Conservation (phyloP, 1,140 invertebrate species). For the Diorhabda elongata region DNA sequence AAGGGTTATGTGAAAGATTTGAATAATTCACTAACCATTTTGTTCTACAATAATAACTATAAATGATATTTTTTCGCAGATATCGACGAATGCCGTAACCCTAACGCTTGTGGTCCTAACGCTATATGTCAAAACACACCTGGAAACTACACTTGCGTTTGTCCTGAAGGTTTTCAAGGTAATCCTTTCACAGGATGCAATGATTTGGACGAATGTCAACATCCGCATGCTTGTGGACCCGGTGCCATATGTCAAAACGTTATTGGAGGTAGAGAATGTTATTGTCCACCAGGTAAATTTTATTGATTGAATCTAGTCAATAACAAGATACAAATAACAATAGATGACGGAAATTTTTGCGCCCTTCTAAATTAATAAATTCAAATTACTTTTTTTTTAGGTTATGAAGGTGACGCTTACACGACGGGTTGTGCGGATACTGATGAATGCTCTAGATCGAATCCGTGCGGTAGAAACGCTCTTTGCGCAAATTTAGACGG, state of each 20-base stretch:
- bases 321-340: too few species aligned
- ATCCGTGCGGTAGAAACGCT: conserved; percentile 68
- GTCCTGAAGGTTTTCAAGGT: conserved; percentile 76
- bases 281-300: conserved; percentile 63
- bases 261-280: conserved; percentile 73
- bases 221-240: conserved; percentile 67
- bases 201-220: conserved; percentile 79
- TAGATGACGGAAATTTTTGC: too few species aligned
- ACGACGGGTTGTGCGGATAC: conserved; percentile 63
- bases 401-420: conserved; percentile 47
- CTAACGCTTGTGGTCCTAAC: conserved; percentile 73
- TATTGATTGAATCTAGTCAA: too few species aligned
- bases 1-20: too few species aligned
- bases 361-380: not conserved
- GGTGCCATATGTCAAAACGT: conserved; percentile 76
- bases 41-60: not conserved
- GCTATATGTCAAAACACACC: conserved; percentile 77
- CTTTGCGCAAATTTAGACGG: conserved; percentile 69
- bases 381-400: conserved; percentile 9
- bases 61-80: conserved; percentile 54
- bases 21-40: too few species aligned
- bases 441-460: conserved; percentile 62
- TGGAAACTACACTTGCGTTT: conserved; percentile 85
- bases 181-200: conserved; percentile 83
- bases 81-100: conserved; percentile 79